phyloP scores from a whole-genome alignment of 1,140 invertebrate species.

The Helicoverpa zea region DNA sequence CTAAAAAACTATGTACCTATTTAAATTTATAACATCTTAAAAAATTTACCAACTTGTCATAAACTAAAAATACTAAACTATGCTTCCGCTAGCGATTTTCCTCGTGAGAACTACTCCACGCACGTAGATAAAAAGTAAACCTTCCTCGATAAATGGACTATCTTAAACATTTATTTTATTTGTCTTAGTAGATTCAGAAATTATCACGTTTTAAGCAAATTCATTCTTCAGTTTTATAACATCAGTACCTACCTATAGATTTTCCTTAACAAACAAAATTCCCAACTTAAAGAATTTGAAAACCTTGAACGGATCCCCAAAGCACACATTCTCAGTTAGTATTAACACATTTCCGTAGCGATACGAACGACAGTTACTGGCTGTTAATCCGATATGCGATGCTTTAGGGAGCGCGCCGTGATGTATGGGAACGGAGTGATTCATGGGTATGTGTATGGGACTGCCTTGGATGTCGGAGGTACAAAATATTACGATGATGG shows the following conservation, averaged over 20 bases:
- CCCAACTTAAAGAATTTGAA: neutral
- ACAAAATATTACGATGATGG: slow-evolving; percentile 2
- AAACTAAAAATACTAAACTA: too few species aligned
- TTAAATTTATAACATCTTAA: too few species aligned
- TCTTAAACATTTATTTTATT: too few species aligned
- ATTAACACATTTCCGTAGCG: slow-evolving; percentile 74
- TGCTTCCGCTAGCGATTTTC: too few species aligned
- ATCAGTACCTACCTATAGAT: too few species aligned
- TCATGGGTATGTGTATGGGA: slow-evolving; percentile 52
- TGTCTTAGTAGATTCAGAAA: too few species aligned
- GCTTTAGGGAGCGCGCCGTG: slow-evolving; percentile 72
- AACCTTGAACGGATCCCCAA: slow-evolving; percentile 62
- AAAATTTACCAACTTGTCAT: too few species aligned
- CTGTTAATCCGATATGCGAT: slow-evolving; percentile 78
- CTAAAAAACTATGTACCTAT: neutral
- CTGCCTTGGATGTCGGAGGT: neutral
- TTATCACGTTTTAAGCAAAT: too few species aligned
- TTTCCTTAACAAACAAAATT: neutral
- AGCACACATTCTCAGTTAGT: slow-evolving; percentile 52
- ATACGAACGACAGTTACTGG: slow-evolving; percentile 70
- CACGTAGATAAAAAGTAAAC: too few species aligned
- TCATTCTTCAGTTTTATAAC: too few species aligned
- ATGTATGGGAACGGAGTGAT: slow-evolving; percentile 68
- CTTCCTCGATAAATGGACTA: too few species aligned
- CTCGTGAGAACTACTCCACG: too few species aligned